Percentiles rank a stretch among this genome's conserved stretches.
These are phyloP conservation scores for Aporophyla nigra DNA, from an alignment of 2,888 invertebrate genomes.

Conservation along the genomic window DNA sequence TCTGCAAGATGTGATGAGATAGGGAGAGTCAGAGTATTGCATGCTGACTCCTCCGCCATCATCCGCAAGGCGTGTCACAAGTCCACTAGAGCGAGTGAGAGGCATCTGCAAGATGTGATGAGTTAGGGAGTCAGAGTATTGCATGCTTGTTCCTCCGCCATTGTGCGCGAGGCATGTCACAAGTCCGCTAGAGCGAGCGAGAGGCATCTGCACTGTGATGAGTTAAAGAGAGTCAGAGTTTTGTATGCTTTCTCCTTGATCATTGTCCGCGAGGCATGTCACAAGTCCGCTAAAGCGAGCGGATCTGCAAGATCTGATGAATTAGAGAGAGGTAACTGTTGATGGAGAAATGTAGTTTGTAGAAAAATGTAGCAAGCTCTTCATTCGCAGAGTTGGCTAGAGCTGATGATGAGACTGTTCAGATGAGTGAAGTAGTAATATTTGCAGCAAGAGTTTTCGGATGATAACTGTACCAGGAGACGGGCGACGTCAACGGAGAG, in stretches of 20 bases:
- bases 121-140: not conserved
- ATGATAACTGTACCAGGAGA: too few relatives aligned
- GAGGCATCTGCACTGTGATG: conserved; percentile 78
- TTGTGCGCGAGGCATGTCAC: conserved; percentile 38
- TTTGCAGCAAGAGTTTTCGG: too few relatives aligned
- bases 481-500: too few relatives aligned
- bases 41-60: too few relatives aligned
- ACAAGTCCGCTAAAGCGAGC: conserved; percentile 57
- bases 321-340: not conserved
- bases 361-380: not conserved
- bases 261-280: conserved; percentile 28
- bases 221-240: not conserved
- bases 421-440: not conserved
- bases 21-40: not conserved
- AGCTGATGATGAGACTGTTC: too few relatives aligned
- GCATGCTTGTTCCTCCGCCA: too few relatives aligned
- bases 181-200: conserved; percentile 59
- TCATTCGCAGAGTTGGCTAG: not conserved
- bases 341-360: not conserved
- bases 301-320: conserved; percentile 73
- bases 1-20: conserved; percentile 70
- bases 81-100: conserved; percentile 63
- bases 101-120: conserved; percentile 76
- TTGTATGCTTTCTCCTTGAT: too few relatives aligned
- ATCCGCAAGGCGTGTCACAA: conserved; percentile 43